Conservation (phyloP, 2,113 vertebrate genomes). For the Nyctereutes procyonoides region DNA sequence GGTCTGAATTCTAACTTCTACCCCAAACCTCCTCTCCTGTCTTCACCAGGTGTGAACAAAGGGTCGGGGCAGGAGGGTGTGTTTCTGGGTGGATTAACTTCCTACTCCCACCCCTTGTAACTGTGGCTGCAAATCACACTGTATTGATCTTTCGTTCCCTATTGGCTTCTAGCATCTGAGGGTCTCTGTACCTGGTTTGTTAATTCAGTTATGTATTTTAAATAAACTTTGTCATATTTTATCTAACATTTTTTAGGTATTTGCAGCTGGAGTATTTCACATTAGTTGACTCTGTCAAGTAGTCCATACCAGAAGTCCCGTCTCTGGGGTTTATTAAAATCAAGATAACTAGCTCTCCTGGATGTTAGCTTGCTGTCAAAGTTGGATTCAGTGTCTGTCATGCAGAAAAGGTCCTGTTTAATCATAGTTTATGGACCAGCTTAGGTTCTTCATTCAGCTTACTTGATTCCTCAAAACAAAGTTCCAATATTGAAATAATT, state of each 20-base stretch:
- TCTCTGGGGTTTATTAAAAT: neutral
- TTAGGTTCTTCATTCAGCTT: neutral
- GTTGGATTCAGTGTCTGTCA: neutral
- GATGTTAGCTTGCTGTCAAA: neutral
- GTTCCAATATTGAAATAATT: neutral
- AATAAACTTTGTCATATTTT: neutral
- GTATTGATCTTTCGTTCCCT: neutral
- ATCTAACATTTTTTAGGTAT: neutral
- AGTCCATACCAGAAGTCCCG: neutral
- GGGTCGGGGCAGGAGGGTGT: neutral
- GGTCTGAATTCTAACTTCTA: neutral
- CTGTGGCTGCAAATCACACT: rapidly evolving
- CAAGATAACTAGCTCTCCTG: neutral
- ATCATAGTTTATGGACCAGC: neutral
- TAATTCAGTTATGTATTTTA: neutral
- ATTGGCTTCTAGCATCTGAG: neutral
- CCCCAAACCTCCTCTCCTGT: neutral
- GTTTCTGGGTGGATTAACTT: neutral
- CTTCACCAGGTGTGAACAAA: rapidly evolving
- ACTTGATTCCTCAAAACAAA: neutral
- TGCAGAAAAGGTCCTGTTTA: neutral
- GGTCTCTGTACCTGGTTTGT: neutral
- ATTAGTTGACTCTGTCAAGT: neutral
- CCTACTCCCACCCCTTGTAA: rapidly evolving
- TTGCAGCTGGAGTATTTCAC: neutral